These are phyloP conservation scores for Garrulus glandarius DNA, from an alignment of 2,797 vertebrate genomes.

Conservation along the genomic window DNA sequence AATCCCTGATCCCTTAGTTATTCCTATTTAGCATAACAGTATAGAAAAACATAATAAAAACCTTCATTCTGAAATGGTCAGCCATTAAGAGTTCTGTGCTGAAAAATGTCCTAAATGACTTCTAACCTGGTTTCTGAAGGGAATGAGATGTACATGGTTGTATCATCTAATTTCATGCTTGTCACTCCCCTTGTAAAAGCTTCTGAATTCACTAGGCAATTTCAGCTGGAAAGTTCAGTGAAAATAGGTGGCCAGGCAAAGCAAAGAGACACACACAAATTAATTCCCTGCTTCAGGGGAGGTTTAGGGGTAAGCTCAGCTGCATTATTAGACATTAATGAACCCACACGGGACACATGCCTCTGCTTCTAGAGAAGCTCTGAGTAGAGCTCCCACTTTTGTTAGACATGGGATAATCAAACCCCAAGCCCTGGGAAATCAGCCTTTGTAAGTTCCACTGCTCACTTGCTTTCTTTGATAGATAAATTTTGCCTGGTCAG, in stretches of 20 bases:
- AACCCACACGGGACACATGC: not conserved
- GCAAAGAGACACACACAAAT: conserved; percentile 3
- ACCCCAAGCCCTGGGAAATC: not conserved
- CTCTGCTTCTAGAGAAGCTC: not conserved
- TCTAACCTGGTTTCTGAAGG: not conserved
- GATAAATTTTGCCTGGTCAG: not conserved
- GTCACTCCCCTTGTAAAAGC: not conserved
- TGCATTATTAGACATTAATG: conserved; percentile 29
- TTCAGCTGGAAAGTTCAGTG: not conserved
- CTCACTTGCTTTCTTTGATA: not conserved
- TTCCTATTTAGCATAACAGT: not conserved
- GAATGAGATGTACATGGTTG: not conserved
- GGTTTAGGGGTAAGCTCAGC: not conserved
- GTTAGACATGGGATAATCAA: not conserved
- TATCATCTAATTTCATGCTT: not conserved
- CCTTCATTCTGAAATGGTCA: not conserved
- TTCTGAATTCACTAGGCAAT: not conserved
- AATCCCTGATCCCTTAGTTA: not conserved
- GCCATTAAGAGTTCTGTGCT: not conserved
- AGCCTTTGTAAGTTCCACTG: not conserved
- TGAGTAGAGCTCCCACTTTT: not conserved
- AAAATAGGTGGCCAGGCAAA: not conserved
- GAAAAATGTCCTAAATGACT: not conserved
- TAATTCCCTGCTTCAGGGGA: not conserved
- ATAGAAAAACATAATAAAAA: not conserved